phyloP scores from a whole-genome alignment of 2,113 vertebrate species.

The Daubentonia madagascariensis region DNA sequence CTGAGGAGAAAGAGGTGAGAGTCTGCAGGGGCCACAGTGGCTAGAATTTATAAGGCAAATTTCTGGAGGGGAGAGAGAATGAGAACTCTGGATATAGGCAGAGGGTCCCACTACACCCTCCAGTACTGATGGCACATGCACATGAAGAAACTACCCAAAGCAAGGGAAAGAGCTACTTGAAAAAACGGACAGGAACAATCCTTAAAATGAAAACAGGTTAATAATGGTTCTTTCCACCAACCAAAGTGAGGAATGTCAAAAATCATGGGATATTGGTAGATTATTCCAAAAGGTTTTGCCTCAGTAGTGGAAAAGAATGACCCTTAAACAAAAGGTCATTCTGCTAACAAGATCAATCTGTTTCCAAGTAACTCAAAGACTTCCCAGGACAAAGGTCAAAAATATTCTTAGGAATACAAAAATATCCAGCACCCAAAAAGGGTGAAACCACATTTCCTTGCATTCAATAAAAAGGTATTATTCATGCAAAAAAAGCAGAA shows the following conservation, averaged over 20 bases:
- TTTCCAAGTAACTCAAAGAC: not conserved
- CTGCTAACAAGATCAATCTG: not conserved
- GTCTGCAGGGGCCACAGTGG: too few species aligned
- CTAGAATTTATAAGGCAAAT: too few species aligned
- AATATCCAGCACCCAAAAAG: not conserved
- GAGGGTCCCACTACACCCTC: not conserved
- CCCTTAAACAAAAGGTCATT: not conserved
- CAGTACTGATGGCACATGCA: not conserved
- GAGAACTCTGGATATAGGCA: not conserved
- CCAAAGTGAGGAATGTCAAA: not conserved
- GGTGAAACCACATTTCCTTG: not conserved
- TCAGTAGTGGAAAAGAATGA: not conserved
- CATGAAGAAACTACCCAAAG: not conserved
- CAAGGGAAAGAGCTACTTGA: not conserved
- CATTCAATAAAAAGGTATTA: not conserved
- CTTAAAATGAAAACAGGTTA: not conserved
- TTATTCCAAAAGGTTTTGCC: not conserved
- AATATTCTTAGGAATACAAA: not conserved
- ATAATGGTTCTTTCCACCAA: not conserved
- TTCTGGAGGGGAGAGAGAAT: too few species aligned
- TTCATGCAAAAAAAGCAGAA: not conserved
- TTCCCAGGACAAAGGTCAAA: not conserved
- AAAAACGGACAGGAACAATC: not conserved
- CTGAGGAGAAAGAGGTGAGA: not conserved
- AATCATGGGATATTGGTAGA: not conserved